Conservation (phyloP, 92 coral and sea anemone species). For the Phenganax stokvisi region DNA sequence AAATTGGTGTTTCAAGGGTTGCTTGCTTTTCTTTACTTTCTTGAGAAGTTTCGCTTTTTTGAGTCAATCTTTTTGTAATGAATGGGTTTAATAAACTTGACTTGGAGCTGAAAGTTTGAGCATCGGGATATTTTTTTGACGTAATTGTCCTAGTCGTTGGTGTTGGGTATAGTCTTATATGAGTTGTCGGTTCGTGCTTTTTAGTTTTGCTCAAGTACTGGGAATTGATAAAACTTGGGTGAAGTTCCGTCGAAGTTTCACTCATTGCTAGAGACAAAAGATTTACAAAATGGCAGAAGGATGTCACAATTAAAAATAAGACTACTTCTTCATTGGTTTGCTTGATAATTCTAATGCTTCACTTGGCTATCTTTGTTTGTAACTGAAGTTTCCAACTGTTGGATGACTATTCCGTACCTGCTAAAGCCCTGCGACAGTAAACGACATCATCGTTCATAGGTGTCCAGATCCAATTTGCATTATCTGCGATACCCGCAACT, state of each 20-base stretch:
- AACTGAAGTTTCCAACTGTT: too few species aligned
- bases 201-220: too few species aligned
- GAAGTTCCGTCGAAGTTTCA: not conserved
- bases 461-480: conserved; percentile 68
- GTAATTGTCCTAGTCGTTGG: not conserved
- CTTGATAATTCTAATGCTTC: too few species aligned
- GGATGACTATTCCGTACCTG: not conserved
- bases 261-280: not conserved
- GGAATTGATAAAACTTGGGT: not conserved
- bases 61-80: not conserved
- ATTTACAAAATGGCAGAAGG: not conserved
- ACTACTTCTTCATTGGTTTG: too few species aligned
- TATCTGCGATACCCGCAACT: conserved; percentile 36
- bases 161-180: not conserved
- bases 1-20: not conserved
- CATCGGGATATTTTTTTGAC: not conserved
- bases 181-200: too few species aligned
- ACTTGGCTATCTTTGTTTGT: too few species aligned
- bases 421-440: conserved; percentile 50
- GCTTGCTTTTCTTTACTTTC: not conserved
- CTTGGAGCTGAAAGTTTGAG: not conserved
- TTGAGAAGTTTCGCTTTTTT: not conserved
- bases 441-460: conserved; percentile 38
- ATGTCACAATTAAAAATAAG: too few species aligned
- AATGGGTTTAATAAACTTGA: not conserved